phyloP scores from a whole-genome alignment of 2,888 invertebrate species.

The Eupeodes luniger region DNA sequence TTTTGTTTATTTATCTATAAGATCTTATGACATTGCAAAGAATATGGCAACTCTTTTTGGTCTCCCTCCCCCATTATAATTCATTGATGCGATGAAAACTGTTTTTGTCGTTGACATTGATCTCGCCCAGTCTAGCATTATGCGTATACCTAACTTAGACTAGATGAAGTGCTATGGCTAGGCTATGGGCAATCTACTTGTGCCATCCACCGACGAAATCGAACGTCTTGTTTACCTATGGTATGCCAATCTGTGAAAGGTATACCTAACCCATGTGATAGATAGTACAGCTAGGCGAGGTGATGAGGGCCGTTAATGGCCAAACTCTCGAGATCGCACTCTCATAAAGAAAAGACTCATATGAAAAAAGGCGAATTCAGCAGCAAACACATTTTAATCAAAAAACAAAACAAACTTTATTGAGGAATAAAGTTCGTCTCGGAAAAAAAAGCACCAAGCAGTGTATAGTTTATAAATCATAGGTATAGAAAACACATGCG shows the following conservation, averaged over 20 bases:
- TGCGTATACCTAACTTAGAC: conserved; percentile 28
- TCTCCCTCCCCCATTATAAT: conserved; percentile 39
- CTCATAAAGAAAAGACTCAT: conserved; percentile 25
- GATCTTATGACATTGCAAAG: background rate
- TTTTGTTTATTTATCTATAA: conserved; percentile 13
- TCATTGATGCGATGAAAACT: conserved; percentile 8
- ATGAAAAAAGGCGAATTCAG: conserved; percentile 49
- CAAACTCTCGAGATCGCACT: conserved; percentile 41
- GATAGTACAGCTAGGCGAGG: conserved; percentile 27
- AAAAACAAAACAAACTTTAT: conserved; percentile 14
- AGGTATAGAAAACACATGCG: conserved; percentile 47
- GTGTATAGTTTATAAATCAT: background rate
- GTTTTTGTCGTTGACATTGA: conserved; percentile 57
- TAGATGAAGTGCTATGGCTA: background rate
- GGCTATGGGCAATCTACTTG: conserved; percentile 41
- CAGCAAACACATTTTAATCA: conserved; percentile 42
- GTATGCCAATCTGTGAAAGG: conserved; percentile 47
- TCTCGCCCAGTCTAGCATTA: conserved; percentile 49
- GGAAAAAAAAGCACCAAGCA: conserved; percentile 33
- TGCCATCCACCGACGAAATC: conserved; percentile 5
- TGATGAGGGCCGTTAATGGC: conserved; percentile 46
- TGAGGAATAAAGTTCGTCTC: conserved; percentile 43
- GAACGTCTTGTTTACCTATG: conserved; percentile 19
- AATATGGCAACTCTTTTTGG: conserved; percentile 57
- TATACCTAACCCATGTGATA: conserved; percentile 19